Evolutionary conservation across 2,113 vertebrate species (phyloP).

Genomic region (Sakesphorus luctuosus): DNA sequence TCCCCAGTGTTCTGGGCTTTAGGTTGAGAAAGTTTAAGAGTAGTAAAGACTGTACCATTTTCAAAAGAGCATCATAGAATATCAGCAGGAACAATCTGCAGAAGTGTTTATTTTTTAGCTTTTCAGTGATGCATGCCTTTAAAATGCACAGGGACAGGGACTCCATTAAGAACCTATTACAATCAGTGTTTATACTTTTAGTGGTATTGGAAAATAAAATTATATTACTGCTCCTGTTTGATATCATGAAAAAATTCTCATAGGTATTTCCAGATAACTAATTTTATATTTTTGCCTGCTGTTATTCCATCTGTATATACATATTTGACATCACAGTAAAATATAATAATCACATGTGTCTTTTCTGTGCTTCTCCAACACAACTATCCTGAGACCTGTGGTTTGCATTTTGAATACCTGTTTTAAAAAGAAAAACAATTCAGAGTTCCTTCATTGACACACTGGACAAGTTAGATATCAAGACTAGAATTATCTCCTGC

Average conservation of each 20-base stretch:
- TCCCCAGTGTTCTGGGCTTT: not conserved
- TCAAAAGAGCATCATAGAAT: not conserved
- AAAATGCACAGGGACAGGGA: not conserved
- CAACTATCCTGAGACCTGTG: not conserved
- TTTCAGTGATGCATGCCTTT: not conserved
- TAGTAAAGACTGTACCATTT: not conserved
- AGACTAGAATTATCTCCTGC: not conserved
- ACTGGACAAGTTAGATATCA: not conserved
- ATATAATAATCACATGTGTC: not conserved
- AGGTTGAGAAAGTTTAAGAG: not conserved
- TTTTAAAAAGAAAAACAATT: not conserved
- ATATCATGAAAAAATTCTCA: not conserved
- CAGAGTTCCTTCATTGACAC: not conserved
- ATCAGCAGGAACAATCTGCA: not conserved
- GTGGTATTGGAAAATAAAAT: not conserved
- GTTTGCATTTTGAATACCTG: not conserved
- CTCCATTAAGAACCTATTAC: not conserved
- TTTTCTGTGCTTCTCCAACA: not conserved
- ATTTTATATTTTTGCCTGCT: not conserved
- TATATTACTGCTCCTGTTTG: not conserved
- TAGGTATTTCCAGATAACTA: not conserved
- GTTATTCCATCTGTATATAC: not conserved
- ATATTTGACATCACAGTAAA: not conserved
- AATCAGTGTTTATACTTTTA: not conserved
- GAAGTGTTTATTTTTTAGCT: not conserved